Evolutionary conservation across 2,797 vertebrate species (phyloP), one percentile per base, ranked within the genome.

Genomic region (Melanotaenia parkinsoni): DNA sequence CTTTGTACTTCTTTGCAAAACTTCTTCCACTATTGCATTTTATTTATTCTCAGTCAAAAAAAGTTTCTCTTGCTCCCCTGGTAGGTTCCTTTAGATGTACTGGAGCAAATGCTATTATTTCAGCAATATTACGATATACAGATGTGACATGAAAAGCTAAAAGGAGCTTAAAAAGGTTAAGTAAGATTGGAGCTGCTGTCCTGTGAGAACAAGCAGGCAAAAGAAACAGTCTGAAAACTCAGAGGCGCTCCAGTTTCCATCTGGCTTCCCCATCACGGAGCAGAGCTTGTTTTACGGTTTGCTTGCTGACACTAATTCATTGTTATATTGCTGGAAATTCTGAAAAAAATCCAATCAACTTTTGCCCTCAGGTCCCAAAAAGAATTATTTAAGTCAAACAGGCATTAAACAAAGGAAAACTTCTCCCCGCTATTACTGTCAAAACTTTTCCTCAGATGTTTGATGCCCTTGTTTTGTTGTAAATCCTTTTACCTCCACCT

Each of bases 401-500:
- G 26, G 18, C 26, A 47, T 66, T n/a, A 58, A 32, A 58, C 26
- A 61, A 68, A 69, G 53, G 10, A 24, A 38, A 83, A 83, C 67
- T 69, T 77, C 63, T 22, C 28, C 18, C n/a, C 24, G 3, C 61
- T 22, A 32, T 69, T 28, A n/a, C 58, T 5, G 33, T 12, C 58
- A 14, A n/a, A 75, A 68, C 45, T 58, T 51, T 64, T 32, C 30
- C 2, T 22, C 11, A 58, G 51, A 71, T 61, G 58, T 79, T 73
- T 63, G 32, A 63, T 76, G 51, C 40, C 18, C 32, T 66, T 12
- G 6, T 40, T 0, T 0, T 22, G 47, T 61, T 40, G 38, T 12
- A 56, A 85, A 78, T 37, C 32, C 35, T 57, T 76, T 76, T 58
- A 82, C 77, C 64, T 82, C 43, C 72, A 84, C 69, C 77, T 82